These are phyloP conservation scores for Colletes latitarsis DNA, from an alignment of 1,140 invertebrate genomes.

Conservation along the genomic window DNA sequence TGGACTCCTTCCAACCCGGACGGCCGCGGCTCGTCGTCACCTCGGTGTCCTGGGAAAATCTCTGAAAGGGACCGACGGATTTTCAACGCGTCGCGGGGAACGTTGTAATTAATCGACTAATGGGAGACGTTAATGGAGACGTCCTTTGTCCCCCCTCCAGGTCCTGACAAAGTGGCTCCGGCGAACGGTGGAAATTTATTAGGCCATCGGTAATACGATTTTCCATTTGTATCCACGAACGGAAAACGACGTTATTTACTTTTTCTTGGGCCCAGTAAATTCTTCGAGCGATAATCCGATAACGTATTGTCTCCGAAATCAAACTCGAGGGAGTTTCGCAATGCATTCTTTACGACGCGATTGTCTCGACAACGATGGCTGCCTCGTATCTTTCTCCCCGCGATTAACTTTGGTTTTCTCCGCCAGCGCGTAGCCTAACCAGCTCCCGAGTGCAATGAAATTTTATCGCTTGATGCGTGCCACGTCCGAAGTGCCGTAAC, in stretches of 20 bases:
- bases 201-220: background rate
- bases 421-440: too few relatives aligned
- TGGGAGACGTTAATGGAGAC: background rate
- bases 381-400: background rate
- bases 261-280: background rate
- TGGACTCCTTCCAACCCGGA: background rate
- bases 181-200: background rate
- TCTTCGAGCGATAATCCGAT: background rate
- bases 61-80: conserved; percentile 32
- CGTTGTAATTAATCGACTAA: conserved; percentile 43
- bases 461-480: conserved; percentile 40
- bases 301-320: background rate
- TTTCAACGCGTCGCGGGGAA: conserved; percentile 5
- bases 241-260: background rate
- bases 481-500: conserved; percentile 29
- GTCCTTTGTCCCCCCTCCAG: background rate
- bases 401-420: conserved; percentile 7
- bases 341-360: conserved; percentile 8
- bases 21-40: conserved; percentile 15
- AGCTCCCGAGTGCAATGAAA: conserved; percentile 22
- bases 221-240: background rate
- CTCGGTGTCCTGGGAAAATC: conserved; percentile 28
- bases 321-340: background rate
- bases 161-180: background rate
- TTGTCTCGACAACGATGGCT: background rate